Percentiles rank a stretch among this genome's conserved stretches.
Evolutionary conservation across 30 jellyfish, hydroid and myxozoan species (phyloP).

Genomic region (Turritopsis rubra): DNA sequence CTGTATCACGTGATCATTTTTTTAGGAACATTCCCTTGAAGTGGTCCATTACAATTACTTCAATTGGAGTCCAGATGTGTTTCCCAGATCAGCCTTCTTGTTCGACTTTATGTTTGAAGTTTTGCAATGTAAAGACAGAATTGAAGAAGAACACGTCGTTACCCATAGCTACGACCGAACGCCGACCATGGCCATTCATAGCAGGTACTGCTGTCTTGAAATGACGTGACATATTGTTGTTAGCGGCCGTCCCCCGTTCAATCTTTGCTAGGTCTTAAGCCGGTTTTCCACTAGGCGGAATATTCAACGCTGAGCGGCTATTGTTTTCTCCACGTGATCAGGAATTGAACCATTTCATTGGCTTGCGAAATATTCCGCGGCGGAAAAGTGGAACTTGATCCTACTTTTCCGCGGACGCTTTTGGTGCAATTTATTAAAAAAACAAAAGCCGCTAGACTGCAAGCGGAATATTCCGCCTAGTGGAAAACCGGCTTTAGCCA

Average conservation of each 20-base stretch:
- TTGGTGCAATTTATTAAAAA: no score
- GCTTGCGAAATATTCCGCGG: no score
- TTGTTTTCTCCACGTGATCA: no score
- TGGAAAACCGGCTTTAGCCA: no score
- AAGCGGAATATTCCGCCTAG: no score
- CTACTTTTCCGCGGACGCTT: no score
- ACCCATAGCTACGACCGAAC: not conserved
- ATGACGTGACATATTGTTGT: not conserved
- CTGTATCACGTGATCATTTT: no score
- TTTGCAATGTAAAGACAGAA: slow-evolving; percentile 9
- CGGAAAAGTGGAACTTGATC: no score
- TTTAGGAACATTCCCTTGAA: not conserved
- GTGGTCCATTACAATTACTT: slow-evolving; percentile 57
- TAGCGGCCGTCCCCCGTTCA: not conserved
- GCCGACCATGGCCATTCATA: slow-evolving; percentile 48
- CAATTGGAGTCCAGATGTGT: slow-evolving; percentile 52
- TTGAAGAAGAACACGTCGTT: not conserved
- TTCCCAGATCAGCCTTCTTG: slow-evolving; percentile 49
- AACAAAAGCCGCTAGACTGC: no score
- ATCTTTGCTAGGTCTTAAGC: not conserved
- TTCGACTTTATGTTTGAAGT: slow-evolving; percentile 45
- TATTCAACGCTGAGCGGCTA: no score
- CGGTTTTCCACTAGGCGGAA: no score
- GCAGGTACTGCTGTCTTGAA: slow-evolving; percentile 44
- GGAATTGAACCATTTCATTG: no score